Evolutionary conservation across 2,888 invertebrate species (phyloP).

Genomic region (Timema cristinae): DNA sequence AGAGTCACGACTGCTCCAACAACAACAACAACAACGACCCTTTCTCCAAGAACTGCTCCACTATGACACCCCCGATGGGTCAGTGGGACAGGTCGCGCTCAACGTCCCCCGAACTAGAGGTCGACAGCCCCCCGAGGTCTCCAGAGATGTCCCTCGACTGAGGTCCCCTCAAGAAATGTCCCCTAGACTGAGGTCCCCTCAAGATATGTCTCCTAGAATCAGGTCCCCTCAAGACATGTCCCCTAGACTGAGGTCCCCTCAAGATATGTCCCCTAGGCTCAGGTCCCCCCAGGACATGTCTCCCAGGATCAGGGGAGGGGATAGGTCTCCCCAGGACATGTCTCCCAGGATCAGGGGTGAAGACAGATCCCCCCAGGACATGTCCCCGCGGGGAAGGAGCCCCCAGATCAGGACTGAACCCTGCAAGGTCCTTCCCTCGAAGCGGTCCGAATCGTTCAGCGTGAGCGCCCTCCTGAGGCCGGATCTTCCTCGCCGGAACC

Average conservation of each 20-base stretch:
- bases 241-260: too few species aligned
- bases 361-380: too few species aligned
- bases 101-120: slow-evolving; percentile 67
- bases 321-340: too few species aligned
- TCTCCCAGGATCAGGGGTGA: too few species aligned
- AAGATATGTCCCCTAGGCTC: too few species aligned
- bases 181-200: too few species aligned
- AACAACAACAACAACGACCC: slow-evolving; percentile 35
- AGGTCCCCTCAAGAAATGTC: not conserved
- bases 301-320: too few species aligned
- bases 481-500: slow-evolving; percentile 63
- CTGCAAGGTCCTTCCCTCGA: slow-evolving; percentile 43
- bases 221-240: not conserved
- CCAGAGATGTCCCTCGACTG: slow-evolving; percentile 38
- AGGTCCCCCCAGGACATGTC: too few species aligned
- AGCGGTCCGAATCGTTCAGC: slow-evolving; percentile 78
- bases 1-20: slow-evolving; percentile 47
- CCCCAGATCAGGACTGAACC: not conserved
- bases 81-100: slow-evolving; percentile 37
- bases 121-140: slow-evolving; percentile 64
- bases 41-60: slow-evolving; percentile 25
- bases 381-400: too few species aligned
- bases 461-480: slow-evolving; percentile 78
- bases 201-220: slow-evolving; percentile 36
- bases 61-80: not conserved